phyloP scores from a whole-genome alignment of 2,113 vertebrate genomes.

The Bucco capensis region DNA sequence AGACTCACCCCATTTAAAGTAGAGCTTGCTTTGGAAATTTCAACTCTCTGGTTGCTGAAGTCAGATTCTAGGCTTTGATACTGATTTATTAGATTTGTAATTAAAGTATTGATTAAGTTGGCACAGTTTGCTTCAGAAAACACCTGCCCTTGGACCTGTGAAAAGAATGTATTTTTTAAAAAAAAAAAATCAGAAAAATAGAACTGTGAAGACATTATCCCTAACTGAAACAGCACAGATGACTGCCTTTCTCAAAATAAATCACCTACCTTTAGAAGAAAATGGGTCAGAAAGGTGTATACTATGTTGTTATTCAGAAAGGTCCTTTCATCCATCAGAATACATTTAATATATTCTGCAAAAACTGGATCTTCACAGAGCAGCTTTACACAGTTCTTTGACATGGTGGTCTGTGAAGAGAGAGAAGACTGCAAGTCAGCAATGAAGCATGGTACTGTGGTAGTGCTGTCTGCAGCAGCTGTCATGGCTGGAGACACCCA shows the following conservation, averaged over 20 bases:
- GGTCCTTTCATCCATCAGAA: conserved; percentile 95
- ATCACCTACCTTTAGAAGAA: conserved; percentile 88
- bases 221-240: neutral
- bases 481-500: neutral
- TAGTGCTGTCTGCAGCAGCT: accelerated
- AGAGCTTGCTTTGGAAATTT: conserved; percentile 93
- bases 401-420: conserved; percentile 82
- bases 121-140: conserved; percentile 94
- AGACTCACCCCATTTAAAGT: conserved; percentile 91
- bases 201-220: neutral
- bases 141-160: conserved; percentile 90
- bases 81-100: conserved; percentile 93
- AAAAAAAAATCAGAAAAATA: neutral
- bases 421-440: neutral
- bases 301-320: conserved; percentile 94
- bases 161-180: neutral
- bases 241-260: neutral
- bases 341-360: conserved; percentile 96
- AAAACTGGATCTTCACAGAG: conserved; percentile 96
- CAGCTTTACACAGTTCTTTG: conserved; percentile 95
- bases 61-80: conserved; percentile 91
- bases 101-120: conserved; percentile 89
- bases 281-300: conserved; percentile 94
- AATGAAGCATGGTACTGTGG: neutral
- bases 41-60: conserved; percentile 84